Conservation (phyloP, 2,113 vertebrate genomes). For the Ceyx cyanopectus region DNA sequence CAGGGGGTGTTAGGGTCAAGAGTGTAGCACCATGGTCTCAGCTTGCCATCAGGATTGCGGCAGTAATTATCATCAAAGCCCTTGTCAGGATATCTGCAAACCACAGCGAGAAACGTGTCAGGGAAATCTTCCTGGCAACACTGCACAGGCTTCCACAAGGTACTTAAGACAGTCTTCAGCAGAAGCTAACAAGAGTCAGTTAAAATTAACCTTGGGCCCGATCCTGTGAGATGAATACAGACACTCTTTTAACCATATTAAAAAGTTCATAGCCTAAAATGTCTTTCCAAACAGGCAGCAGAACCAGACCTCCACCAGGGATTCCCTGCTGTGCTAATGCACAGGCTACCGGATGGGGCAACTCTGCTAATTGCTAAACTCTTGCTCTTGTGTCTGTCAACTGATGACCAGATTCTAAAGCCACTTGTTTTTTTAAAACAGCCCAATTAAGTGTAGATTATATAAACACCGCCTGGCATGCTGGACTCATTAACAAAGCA, state of each 20-base stretch:
- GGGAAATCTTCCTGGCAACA: constrained; percentile 64
- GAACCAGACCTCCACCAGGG: not conserved
- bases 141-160: not conserved
- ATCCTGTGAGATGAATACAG: not conserved
- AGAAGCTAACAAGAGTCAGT: not conserved
- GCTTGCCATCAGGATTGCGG: constrained; percentile 95
- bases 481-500: constrained; percentile 69
- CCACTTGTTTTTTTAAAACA: constrained; percentile 26
- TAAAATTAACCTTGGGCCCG: not conserved
- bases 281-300: not conserved
- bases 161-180: not conserved
- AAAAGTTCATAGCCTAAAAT: not conserved
- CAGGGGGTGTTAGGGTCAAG: constrained; percentile 92
- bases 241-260: not conserved
- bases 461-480: constrained; percentile 67
- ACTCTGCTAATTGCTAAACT: constrained; percentile 47
- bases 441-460: constrained; percentile 72
- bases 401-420: constrained; percentile 24
- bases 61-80: constrained; percentile 99
- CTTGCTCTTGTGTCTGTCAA: constrained; percentile 35
- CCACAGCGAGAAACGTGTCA: constrained; percentile 75
- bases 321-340: constrained; percentile 52
- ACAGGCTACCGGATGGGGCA: constrained; percentile 2
- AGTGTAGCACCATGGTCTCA: constrained; percentile 96
- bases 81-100: constrained; percentile 92